These are phyloP conservation scores for Helostoma temminkii DNA, from an alignment of 2,797 vertebrate species.

Conservation along the genomic window DNA sequence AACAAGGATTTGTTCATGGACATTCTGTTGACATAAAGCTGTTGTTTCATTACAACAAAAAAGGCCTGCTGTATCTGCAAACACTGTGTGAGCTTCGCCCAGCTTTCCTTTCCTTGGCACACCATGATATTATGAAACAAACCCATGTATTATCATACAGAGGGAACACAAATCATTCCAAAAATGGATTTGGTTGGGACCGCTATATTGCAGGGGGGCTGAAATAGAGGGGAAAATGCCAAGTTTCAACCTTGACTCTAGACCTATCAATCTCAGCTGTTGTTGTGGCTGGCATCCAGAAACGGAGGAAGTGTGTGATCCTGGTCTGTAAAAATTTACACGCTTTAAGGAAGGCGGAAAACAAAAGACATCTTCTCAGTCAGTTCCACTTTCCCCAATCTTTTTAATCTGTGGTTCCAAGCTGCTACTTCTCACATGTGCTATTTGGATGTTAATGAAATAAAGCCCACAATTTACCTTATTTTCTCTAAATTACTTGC, in stretches of 20 bases:
- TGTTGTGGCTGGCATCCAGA: conserved; percentile 64
- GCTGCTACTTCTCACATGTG: conserved; percentile 36
- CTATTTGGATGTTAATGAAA: conserved; percentile 15
- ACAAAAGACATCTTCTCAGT: conserved; percentile 74
- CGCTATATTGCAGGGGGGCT: conserved; percentile 49
- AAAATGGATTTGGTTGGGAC: conserved; percentile 55
- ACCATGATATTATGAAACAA: conserved; percentile 55
- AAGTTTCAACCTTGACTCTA: conserved; percentile 70
- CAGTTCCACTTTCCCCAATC: conserved; percentile 41
- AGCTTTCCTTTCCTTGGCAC: conserved; percentile 46
- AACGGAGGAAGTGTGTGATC: conserved; percentile 56
- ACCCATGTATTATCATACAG: conserved; percentile 51
- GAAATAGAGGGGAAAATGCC: conserved; percentile 34
- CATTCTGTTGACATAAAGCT: conserved; percentile 52
- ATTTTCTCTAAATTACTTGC: too few species aligned
- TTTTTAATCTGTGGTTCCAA: conserved; percentile 10
- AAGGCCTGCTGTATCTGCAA: conserved; percentile 41
- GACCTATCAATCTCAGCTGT: conserved; percentile 70
- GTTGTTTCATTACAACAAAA: conserved; percentile 40
- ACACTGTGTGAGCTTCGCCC: conserved; percentile 40
- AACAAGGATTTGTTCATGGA: conserved; percentile 43
- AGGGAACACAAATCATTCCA: conserved; percentile 45
- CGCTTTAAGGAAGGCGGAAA: conserved; percentile 71
- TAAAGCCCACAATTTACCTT: neutral
- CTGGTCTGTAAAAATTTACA: conserved; percentile 77